Conservation (phyloP, 2,113 vertebrate genomes). For the Camelus dromedarius region DNA sequence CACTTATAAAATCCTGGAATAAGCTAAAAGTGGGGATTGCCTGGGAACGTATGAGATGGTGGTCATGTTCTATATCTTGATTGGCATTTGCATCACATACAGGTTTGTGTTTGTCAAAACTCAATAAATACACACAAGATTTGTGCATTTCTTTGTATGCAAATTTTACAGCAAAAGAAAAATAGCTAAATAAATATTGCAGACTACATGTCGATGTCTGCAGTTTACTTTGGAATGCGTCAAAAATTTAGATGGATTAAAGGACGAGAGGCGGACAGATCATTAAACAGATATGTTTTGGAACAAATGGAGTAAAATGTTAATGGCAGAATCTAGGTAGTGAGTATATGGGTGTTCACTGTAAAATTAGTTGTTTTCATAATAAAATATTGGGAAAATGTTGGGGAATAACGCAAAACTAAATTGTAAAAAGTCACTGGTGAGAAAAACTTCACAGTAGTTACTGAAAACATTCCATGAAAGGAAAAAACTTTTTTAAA, state of each 20-base stretch:
- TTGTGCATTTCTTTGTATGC: not conserved
- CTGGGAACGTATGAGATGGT: not conserved
- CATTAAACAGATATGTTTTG: not conserved
- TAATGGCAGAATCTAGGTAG: not conserved
- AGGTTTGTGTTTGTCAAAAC: not conserved
- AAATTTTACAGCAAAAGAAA: constrained; percentile 11
- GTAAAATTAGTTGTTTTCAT: constrained; percentile 51
- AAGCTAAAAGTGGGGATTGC: not conserved
- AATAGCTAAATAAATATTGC: not conserved
- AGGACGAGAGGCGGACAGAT: not conserved
- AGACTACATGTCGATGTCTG: not conserved
- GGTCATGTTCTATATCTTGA: not conserved
- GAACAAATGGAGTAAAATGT: constrained; percentile 18
- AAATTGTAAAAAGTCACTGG: not conserved
- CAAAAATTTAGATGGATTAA: constrained; percentile 45
- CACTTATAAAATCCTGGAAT: not conserved
- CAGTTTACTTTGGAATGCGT: not conserved
- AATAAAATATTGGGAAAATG: constrained; percentile 4
- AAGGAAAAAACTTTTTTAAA: not conserved
- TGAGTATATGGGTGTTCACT: not conserved
- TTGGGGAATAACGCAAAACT: not conserved
- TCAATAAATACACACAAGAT: not conserved
- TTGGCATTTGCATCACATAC: not conserved
- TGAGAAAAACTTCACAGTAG: not conserved
- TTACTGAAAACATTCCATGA: not conserved